Evolutionary conservation across 2,113 vertebrate species (phyloP), one percentile per base, ranked within the genome.

Genomic region (Gobio gobio): DNA sequence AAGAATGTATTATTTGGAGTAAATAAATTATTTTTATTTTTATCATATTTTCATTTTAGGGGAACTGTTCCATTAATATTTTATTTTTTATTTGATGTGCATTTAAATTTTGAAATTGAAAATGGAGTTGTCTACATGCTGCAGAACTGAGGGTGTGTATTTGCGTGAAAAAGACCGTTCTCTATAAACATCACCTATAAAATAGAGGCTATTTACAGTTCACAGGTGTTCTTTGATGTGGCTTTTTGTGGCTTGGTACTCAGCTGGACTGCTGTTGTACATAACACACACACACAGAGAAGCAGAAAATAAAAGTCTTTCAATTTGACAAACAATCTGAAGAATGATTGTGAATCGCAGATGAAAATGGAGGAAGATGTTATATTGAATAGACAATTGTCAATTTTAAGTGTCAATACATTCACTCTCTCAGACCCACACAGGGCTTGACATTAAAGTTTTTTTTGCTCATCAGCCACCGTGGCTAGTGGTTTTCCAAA

Each of bases 321-420:
- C 14, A 59, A 43, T 59, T 78, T 61, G 76, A 78, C 54, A 58
- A 43, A 22, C 33, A 59, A n/a, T 78, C 82, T 68, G 73, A 77
- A 70, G 63, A 77, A 24, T 29, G 75, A 85, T 66, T 24, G 61
- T 70, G 22, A 49, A 61, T 61, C n/a, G 26, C 54, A 78, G 16
- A 87, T 80, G 70, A 80, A 75, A 45, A 54, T 87, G 45, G 36
- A 77, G 22, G 54, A 49, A 16, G 12, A 72, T 40, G n/a, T 73
- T 66, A 47, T 63, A 20, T n/a, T n/a, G 80, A 82, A 68, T 47
- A 54, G 51, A 58, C 24, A 70, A 56, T 36, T 10, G 24, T 51
- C 16, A 24, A 43, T 45, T 78, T 70, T 16, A 47, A 80, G 40
- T 29, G 77, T 47, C 40, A 45, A 29, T 79, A 63, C 1, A 61